Conservation (phyloP, 2,113 vertebrate species). For the Podilymbus podiceps region DNA sequence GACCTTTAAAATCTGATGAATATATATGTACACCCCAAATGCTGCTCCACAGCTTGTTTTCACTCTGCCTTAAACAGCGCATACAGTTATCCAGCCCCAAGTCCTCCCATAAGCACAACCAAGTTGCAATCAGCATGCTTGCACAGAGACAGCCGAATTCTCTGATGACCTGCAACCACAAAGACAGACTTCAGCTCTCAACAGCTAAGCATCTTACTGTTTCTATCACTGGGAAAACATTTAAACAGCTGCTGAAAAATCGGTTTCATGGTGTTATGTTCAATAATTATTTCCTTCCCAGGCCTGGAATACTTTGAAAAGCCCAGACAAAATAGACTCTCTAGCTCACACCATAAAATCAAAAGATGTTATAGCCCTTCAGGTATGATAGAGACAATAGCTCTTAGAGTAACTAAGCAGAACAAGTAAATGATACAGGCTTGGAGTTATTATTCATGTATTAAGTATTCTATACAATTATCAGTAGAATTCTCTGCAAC, state of each 20-base stretch:
- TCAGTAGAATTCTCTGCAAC: not conserved
- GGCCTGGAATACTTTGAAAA: not conserved
- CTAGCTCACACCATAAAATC: not conserved
- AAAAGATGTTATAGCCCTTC: not conserved
- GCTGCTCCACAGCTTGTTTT: not conserved
- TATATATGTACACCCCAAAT: not conserved
- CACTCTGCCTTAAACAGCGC: not conserved
- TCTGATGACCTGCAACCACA: not conserved
- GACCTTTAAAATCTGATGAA: fast-evolving
- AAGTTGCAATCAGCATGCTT: not conserved
- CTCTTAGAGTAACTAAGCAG: not conserved
- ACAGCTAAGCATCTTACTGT: not conserved
- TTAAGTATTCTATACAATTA: not conserved
- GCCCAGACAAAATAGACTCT: not conserved
- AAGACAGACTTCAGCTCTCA: not conserved
- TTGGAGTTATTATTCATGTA: not conserved
- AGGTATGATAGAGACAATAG: not conserved
- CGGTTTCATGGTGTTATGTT: not conserved
- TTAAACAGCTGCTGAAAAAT: not conserved
- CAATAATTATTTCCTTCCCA: not conserved
- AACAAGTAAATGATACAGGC: not conserved
- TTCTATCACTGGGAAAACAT: not conserved
- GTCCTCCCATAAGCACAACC: not conserved
- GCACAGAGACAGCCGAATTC: not conserved
- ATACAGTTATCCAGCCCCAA: not conserved